phyloP scores from a whole-genome alignment of 2,888 invertebrate genomes.

The Chrysopilus asiliformis region DNA sequence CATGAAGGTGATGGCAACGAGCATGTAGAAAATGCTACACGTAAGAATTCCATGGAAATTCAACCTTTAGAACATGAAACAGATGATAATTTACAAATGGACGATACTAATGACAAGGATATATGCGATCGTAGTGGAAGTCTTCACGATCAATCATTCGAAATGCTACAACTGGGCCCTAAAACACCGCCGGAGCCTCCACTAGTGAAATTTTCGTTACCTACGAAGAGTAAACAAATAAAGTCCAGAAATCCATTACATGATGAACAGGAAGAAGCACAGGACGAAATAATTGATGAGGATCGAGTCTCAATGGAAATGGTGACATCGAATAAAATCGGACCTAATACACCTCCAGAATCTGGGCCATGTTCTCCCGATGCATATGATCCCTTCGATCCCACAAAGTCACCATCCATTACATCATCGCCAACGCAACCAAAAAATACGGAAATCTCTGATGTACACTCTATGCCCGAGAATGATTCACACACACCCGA shows the following conservation, averaged over 20 bases:
- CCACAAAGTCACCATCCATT: conserved; percentile 55
- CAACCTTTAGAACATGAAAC: too few species aligned
- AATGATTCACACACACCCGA: conserved; percentile 9
- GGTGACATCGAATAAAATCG: conserved; percentile 39
- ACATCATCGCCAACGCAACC: conserved; percentile 30
- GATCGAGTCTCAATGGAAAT: conserved; percentile 7
- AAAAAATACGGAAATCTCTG: conserved; percentile 17
- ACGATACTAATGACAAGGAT: conserved; percentile 5
- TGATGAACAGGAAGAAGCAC: conserved; percentile 42
- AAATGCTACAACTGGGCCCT: conserved; percentile 43
- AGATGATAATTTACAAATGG: conserved; percentile 11
- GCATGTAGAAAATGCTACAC: conserved; percentile 9
- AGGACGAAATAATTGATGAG: conserved; percentile 15
- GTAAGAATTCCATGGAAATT: conserved; percentile 6
- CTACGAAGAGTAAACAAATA: conserved; percentile 38
- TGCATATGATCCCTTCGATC: conserved; percentile 84
- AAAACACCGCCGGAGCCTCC: conserved; percentile 65
- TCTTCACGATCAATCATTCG: conserved; percentile 15
- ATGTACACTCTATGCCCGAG: conserved; percentile 7
- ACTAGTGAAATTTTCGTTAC: conserved; percentile 44
- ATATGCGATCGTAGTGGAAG: conserved; percentile 18
- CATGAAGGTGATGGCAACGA: conserved; percentile 31
- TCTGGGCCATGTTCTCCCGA: conserved; percentile 62
- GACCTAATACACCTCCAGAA: conserved; percentile 59
- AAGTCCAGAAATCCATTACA: conserved; percentile 49